Conservation (phyloP, 2,113 vertebrate genomes). For the Forbesichthys agassizii region DNA sequence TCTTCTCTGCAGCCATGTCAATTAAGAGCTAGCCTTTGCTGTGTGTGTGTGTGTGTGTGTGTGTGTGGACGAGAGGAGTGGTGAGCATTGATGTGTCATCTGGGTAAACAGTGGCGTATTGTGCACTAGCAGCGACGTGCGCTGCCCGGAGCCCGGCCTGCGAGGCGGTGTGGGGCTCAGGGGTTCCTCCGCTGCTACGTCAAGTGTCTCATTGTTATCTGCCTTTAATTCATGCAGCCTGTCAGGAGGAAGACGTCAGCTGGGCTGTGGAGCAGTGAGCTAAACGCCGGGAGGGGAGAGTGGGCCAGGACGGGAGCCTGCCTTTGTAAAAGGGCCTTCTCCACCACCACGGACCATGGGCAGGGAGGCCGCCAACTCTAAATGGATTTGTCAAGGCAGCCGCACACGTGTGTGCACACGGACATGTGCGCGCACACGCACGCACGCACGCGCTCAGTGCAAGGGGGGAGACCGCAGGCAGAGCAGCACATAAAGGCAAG, state of each 20-base stretch:
- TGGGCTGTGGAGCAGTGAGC: conserved; percentile 87
- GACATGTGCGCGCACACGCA: conserved; percentile 25
- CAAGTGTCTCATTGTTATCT: conserved; percentile 98
- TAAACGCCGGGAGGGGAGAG: conserved; percentile 65
- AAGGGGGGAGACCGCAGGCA: conserved; percentile 83
- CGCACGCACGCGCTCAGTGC: conserved; percentile 65
- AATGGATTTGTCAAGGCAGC: conserved; percentile 99
- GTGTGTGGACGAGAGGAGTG: not conserved
- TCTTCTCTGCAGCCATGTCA: conserved; percentile 65
- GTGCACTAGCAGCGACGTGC: conserved; percentile 87
- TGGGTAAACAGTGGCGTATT: conserved; percentile 86
- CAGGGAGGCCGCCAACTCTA: conserved; percentile 81
- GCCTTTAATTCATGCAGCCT: conserved; percentile 95
- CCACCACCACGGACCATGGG: conserved; percentile 76
- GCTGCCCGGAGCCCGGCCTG: conserved; percentile 63
- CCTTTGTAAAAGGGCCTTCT: conserved; percentile 60
- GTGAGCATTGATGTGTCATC: conserved; percentile 63
- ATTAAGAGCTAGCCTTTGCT: conserved; percentile 48
- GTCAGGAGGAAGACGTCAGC: conserved; percentile 99
- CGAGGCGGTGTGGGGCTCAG: conserved; percentile 63
- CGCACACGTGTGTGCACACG: not conserved
- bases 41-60: not conserved
- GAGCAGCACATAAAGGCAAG: conserved; percentile 89
- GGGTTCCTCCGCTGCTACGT: conserved; percentile 96
- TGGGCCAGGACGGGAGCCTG: conserved; percentile 51